A percentile compares a stretch with the other conserved stretches of the same genome.
phyloP scores from a whole-genome alignment of 2,113 vertebrate species.

The Actenoides hombroni region DNA sequence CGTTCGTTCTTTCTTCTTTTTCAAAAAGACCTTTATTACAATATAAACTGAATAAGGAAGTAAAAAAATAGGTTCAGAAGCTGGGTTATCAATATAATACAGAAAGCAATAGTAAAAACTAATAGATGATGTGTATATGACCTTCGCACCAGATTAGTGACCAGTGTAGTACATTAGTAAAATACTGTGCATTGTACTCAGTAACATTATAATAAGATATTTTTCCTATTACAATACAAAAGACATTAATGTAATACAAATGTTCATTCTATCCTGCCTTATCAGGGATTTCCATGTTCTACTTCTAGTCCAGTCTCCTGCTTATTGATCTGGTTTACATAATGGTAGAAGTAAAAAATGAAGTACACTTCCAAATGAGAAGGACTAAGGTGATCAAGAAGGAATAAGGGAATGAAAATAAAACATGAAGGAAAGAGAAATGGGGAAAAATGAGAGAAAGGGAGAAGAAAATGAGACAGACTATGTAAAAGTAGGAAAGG shows the following conservation, averaged over 20 bases:
- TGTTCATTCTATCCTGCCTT: constrained; percentile 57
- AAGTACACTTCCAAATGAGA: constrained; percentile 57
- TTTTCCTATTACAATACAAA: constrained; percentile 59
- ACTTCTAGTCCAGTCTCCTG: constrained; percentile 55
- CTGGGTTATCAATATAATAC: constrained; percentile 73
- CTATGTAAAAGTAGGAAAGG: neutral
- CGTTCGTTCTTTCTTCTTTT: neutral
- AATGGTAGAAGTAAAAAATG: constrained; percentile 31
- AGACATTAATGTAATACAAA: constrained; percentile 55
- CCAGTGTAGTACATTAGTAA: constrained; percentile 47
- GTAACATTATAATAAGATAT: constrained; percentile 40
- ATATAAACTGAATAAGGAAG: constrained; percentile 59
- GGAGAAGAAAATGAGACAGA: neutral
- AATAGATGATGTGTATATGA: constrained; percentile 60
- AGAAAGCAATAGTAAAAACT: constrained; percentile 71
- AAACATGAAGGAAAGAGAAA: neutral
- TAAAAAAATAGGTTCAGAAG: constrained; percentile 67
- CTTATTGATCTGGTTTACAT: constrained; percentile 54
- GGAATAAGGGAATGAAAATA: neutral
- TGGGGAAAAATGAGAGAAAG: neutral
- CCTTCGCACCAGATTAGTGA: constrained; percentile 71
- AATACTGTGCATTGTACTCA: constrained; percentile 62
- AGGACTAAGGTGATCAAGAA: neutral
- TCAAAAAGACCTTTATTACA: constrained; percentile 33
- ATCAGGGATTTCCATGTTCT: constrained; percentile 67